Conservation (phyloP, 2,888 invertebrate genomes). For the Eurytoma adleriae region DNA sequence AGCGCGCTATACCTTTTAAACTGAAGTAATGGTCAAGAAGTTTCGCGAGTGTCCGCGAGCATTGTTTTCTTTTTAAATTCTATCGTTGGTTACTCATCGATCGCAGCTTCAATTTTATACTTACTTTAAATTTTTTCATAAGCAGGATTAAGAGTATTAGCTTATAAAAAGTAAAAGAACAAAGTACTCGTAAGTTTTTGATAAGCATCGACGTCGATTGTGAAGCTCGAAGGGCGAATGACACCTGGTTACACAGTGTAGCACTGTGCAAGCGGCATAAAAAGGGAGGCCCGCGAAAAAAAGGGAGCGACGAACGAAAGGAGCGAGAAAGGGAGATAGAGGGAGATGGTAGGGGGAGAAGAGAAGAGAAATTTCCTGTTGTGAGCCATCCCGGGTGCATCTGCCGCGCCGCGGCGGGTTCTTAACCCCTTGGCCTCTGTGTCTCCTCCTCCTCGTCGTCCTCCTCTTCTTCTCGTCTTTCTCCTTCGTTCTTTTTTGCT, state of each 20-base stretch:
- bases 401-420: conserved; percentile 56
- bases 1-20: no score
- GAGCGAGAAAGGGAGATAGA: conserved; percentile 45
- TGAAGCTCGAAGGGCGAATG: no score
- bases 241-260: background rate
- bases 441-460: conserved; percentile 44
- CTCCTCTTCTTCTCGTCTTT: conserved; percentile 42
- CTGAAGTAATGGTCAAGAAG: no score
- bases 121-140: no score
- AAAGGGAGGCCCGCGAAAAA: conserved; percentile 31
- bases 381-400: conserved; percentile 68
- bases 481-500: conserved; percentile 37
- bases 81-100: no score
- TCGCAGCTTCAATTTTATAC: no score
- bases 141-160: no score
- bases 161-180: no score
- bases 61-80: no score
- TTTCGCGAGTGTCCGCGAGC: no score
- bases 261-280: background rate
- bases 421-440: conserved; percentile 53
- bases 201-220: no score
- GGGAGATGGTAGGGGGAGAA: conserved; percentile 32
- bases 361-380: conserved; percentile 73
- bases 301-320: conserved; percentile 43
- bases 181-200: no score